These are phyloP conservation scores for Ligdia adustata DNA, from an alignment of 2,888 invertebrate genomes.

Conservation along the genomic window DNA sequence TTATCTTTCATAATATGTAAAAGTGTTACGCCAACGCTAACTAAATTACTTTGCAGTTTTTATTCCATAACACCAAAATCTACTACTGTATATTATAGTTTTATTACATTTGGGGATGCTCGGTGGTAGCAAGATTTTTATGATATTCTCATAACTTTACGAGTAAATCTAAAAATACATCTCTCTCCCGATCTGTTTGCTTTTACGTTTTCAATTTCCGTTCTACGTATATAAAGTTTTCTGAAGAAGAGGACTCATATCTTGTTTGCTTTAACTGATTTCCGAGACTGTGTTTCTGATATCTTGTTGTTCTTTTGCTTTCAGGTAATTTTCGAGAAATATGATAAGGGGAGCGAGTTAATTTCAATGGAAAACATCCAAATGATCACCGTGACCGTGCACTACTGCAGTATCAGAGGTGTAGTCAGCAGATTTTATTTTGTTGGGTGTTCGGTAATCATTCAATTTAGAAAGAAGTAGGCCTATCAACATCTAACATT, in stretches of 20 bases:
- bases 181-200: slow-evolving; percentile 32
- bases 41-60: slow-evolving; percentile 4
- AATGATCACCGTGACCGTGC: too few species aligned
- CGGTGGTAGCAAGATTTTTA: slow-evolving; percentile 14
- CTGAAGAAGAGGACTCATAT: slow-evolving; percentile 27
- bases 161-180: slow-evolving; percentile 36
- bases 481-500: too few species aligned
- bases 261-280: slow-evolving; percentile 38
- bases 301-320: slow-evolving; percentile 28
- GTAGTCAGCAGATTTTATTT: too few species aligned
- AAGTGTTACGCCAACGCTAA: slow-evolving; percentile 3
- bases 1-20: slow-evolving; percentile 7
- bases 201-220: slow-evolving; percentile 59
- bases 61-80: not conserved
- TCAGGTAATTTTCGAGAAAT: slow-evolving; percentile 31
- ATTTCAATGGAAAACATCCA: too few species aligned
- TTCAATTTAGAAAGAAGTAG: too few species aligned
- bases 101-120: slow-evolving; percentile 20
- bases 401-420: too few species aligned
- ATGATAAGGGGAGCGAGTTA: too few species aligned
- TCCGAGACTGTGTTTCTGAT: slow-evolving; percentile 17
- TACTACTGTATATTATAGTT: slow-evolving; percentile 16
- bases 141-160: slow-evolving; percentile 28
- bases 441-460: too few species aligned
- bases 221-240: slow-evolving; percentile 37